Evolutionary conservation across 2,797 vertebrate genomes (phyloP).

Genomic region (Linurgus olivaceus): DNA sequence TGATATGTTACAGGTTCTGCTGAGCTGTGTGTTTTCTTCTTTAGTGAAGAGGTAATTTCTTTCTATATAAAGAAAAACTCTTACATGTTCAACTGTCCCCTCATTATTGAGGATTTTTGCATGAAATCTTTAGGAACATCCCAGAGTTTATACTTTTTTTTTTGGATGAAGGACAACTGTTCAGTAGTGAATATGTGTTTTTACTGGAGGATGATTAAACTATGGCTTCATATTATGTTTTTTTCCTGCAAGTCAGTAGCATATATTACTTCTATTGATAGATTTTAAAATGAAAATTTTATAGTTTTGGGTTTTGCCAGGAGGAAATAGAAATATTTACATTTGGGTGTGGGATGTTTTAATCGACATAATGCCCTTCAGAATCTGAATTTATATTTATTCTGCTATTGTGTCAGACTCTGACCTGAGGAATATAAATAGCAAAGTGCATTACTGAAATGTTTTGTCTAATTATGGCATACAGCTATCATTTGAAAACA

Average conservation of each 20-base stretch:
- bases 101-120: neutral
- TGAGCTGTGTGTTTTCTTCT: neutral
- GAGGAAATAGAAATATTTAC: neutral
- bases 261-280: neutral
- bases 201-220: neutral
- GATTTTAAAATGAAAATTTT: neutral
- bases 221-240: neutral
- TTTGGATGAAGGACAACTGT: neutral
- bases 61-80: neutral
- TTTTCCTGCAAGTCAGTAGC: neutral
- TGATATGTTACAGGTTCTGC: accelerated
- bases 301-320: neutral
- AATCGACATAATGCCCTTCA: neutral
- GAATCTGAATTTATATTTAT: neutral
- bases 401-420: neutral
- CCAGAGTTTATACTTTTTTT: neutral
- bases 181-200: neutral
- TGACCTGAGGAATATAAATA: slow-evolving; percentile 13
- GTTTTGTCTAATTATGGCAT: neutral
- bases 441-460: neutral
- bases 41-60: neutral
- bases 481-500: neutral
- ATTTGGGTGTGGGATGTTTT: neutral
- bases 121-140: neutral
- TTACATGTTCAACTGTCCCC: neutral